phyloP scores from a whole-genome alignment of 2,113 vertebrate genomes.

The Ceyx margarethae region DNA sequence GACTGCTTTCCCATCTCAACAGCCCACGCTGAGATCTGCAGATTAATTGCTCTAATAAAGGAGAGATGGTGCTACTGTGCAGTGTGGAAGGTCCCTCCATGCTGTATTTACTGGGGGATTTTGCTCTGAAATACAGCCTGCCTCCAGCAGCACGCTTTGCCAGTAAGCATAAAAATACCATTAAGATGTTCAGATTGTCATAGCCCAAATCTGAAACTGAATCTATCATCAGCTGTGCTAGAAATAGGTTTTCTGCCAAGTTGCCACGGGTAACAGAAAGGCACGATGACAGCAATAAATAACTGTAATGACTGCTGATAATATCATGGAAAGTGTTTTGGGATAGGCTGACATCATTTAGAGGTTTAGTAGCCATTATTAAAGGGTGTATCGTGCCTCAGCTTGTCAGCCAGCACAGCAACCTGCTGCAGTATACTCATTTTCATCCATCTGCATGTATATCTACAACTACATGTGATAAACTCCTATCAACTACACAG shows the following conservation, averaged over 20 bases:
- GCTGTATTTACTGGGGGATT: not conserved
- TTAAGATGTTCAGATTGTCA: constrained; percentile 37
- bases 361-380: constrained; percentile 51
- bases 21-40: not conserved
- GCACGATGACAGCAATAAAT: constrained; percentile 73
- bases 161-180: constrained; percentile 51
- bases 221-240: constrained; percentile 67
- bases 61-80: not conserved
- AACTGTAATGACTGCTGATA: constrained; percentile 62
- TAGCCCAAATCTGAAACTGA: constrained; percentile 63
- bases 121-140: not conserved
- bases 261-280: constrained; percentile 61
- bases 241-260: constrained; percentile 61
- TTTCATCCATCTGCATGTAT: not conserved
- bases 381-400: constrained; percentile 38
- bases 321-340: constrained; percentile 45
- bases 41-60: not conserved
- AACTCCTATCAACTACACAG: not conserved
- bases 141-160: not conserved
- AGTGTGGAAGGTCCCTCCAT: not conserved
- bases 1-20: not conserved
- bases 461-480: not conserved
- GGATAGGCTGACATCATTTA: constrained; percentile 58
- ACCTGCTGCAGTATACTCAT: not conserved
- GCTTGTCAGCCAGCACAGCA: constrained; percentile 43